Percentiles rank a stretch among this genome's conserved stretches.
Evolutionary conservation across 2,888 invertebrate genomes (phyloP).

Genomic region (Rotaria magnacalcarata): DNA sequence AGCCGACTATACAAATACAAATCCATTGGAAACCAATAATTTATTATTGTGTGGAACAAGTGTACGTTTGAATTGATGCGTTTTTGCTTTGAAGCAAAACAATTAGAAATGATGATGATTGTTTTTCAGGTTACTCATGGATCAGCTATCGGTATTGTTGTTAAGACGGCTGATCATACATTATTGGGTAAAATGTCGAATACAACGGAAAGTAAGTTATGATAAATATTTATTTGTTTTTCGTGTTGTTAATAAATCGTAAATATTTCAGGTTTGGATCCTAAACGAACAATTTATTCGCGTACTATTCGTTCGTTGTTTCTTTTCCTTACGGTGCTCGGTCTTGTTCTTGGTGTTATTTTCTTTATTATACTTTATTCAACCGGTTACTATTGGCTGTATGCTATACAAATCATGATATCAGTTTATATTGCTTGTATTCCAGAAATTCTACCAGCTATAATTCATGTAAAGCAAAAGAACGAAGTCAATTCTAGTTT

Average conservation of each 20-base stretch:
- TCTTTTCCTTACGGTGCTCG: neutral
- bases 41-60: conserved; percentile 10
- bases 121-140: neutral
- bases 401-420: conserved; percentile 19
- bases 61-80: neutral
- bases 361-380: conserved; percentile 27
- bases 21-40: conserved; percentile 1
- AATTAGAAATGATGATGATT: neutral
- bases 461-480: neutral
- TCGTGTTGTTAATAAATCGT: too few species aligned
- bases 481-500: too few species aligned
- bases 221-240: neutral
- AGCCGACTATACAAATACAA: conserved; percentile 18
- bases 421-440: conserved; percentile 23
- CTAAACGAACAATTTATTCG: conserved; percentile 4
- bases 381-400: conserved; percentile 26
- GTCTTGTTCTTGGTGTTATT: neutral
- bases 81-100: neutral
- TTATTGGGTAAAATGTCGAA: conserved; percentile 16
- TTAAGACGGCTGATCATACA: conserved; percentile 25
- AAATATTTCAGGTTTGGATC: neutral
- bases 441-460: conserved; percentile 29
- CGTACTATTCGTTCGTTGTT: neutral
- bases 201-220: neutral
- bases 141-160: conserved; percentile 35